Percentiles rank a stretch among this genome's conserved stretches.
phyloP scores from a whole-genome alignment of 1,140 invertebrate species.

The Micrasema longulum region DNA sequence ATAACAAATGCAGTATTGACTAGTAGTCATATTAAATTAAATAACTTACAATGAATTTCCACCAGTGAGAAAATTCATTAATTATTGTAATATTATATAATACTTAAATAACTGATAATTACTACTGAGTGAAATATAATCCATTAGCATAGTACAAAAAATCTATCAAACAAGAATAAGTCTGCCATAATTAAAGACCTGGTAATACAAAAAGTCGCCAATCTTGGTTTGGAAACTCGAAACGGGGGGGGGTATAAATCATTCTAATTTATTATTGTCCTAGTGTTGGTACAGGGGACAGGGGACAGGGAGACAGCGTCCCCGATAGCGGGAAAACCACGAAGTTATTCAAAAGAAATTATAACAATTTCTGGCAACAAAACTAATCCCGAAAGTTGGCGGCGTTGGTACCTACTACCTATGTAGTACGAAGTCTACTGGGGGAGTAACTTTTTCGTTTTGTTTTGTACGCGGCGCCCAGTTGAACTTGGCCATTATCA shows the following conservation, averaged over 20 bases:
- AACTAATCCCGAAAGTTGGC: constrained; percentile 53
- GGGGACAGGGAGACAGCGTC: background rate
- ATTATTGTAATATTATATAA: no score
- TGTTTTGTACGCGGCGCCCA: constrained; percentile 1
- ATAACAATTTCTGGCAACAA: constrained; percentile 55
- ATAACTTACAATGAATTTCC: no score
- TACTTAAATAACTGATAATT: no score
- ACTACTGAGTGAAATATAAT: no score
- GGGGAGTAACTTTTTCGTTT: constrained; percentile 8
- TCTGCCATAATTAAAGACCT: no score
- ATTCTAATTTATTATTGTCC: constrained; percentile 35
- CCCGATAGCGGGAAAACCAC: constrained; percentile 48
- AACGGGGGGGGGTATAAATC: constrained; percentile 31
- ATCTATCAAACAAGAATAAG: no score
- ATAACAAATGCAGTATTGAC: no score
- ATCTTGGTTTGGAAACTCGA: constrained; percentile 45
- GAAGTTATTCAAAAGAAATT: constrained; percentile 56
- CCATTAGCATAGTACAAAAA: no score
- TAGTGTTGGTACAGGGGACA: constrained; percentile 2
- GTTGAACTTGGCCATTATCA: constrained; percentile 23
- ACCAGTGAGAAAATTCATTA: no score
- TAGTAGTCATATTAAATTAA: no score
- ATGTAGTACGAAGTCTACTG: constrained; percentile 2
- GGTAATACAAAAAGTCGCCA: no score
- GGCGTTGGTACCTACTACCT: background rate